Evolutionary conservation across 2,888 invertebrate genomes (phyloP), one percentile per base, ranked within the genome.

Genomic region (Pristionchus arcanus): DNA sequence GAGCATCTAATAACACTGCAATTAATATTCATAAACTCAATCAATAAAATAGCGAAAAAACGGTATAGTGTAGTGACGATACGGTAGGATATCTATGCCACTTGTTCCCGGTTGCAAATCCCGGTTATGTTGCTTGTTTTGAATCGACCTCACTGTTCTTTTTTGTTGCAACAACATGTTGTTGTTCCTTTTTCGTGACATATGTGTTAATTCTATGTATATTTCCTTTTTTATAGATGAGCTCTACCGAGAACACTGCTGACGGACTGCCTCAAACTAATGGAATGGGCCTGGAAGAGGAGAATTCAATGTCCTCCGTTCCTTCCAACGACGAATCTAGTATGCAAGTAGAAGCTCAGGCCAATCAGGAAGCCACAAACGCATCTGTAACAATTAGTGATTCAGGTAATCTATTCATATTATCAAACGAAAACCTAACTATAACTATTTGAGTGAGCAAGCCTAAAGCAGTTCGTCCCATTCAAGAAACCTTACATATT

Each of bases 401-500:
- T 37, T 21, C 86, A 37, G 66, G 66, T 86, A 31, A 4, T 55
- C 31, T n/a, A 37, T 37, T 34, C 9, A 86, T 66, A 21, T 49
- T 34, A 15, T 31, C 16, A 55, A 55, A 55, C 15, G n/a, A 19
- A 19, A n/a, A 2, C 81, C 9, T 28, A 34, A 81, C 42, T 81
- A 15, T 13, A n/a, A 25, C 9, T 34, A 21, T n/a, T 85, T 85
- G 13, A 87, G 89, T 68, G n/a, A 66, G 25, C 68, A 89, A 89
- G 63, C 89, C 89, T 15, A 89, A 81, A 28, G 28, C n/a, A 9
- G 77, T 63, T 34, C 89, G 89, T 31, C 89, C 89, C 9, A 59
- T 81, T 59, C 89, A 89, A 89, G 89, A 89, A 31, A 89, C 89
- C 1, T 81, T 89, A 9, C 89, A 89, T 63, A 81, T 81, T n/a